phyloP scores from a whole-genome alignment of 2,113 vertebrate species.

The Hemichromis elongatus region DNA sequence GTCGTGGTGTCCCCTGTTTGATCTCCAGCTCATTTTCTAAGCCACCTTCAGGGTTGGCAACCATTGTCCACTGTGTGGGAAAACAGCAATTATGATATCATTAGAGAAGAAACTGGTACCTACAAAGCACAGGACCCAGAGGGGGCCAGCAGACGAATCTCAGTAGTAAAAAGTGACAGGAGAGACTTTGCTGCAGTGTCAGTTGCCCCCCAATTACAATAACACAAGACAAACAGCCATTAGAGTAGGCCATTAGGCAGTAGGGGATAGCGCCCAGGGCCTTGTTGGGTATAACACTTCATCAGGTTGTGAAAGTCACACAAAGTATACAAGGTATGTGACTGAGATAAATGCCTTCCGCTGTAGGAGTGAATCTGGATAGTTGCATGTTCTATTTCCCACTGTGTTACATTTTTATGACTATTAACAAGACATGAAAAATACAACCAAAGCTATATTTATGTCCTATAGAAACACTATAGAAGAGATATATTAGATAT shows the following conservation, averaged over 20 bases:
- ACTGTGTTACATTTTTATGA: neutral
- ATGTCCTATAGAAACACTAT: neutral
- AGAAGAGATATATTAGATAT: neutral
- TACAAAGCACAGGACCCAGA: conserved; percentile 50
- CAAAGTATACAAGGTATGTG: conserved; percentile 15
- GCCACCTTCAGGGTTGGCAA: conserved; percentile 34
- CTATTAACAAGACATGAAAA: neutral
- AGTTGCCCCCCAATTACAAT: conserved; percentile 66
- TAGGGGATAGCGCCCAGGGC: conserved; percentile 22
- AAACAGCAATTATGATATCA: conserved; percentile 68
- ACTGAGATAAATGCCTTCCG: conserved; percentile 11
- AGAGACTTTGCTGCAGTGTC: conserved; percentile 40
- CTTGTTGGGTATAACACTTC: conserved; percentile 43
- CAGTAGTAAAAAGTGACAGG: conserved; percentile 26
- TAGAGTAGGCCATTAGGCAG: conserved; percentile 61
- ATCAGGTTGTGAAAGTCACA: conserved; percentile 49
- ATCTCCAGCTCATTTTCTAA: conserved; percentile 61
- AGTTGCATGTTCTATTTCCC: neutral
- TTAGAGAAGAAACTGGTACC: conserved; percentile 50
- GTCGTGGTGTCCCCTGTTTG: conserved; percentile 31
- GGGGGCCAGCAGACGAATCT: conserved; percentile 26
- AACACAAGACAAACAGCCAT: conserved; percentile 65
- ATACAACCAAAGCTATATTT: neutral
- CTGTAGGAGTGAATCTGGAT: neutral
- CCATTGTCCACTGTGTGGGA: conserved; percentile 40